Evolutionary conservation across 1,140 invertebrate genomes (phyloP).

Genomic region (Pseudomyrmex pallidus): DNA sequence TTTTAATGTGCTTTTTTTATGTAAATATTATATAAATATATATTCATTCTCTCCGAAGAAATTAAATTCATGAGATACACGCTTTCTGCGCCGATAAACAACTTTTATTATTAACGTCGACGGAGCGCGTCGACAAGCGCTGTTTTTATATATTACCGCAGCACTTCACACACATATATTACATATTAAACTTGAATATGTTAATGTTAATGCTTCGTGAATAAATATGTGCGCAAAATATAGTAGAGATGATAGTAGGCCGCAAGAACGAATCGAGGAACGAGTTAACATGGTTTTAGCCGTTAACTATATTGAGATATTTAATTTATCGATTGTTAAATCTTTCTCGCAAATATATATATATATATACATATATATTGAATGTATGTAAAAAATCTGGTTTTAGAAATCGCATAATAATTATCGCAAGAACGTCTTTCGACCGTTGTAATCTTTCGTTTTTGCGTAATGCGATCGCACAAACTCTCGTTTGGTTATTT

Average conservation of each 20-base stretch:
- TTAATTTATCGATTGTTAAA: slow-evolving; percentile 56
- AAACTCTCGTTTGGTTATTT: slow-evolving; percentile 15
- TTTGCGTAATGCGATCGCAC: background rate
- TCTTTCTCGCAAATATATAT: slow-evolving; percentile 9
- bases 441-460: background rate
- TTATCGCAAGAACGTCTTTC: background rate
- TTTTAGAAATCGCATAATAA: slow-evolving; percentile 18
- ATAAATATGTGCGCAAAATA: slow-evolving; percentile 40
- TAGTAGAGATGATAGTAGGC: slow-evolving; percentile 21
- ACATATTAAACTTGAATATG: slow-evolving; percentile 57
- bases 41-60: background rate
- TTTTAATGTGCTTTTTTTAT: background rate
- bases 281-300: slow-evolving; percentile 47
- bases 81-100: slow-evolving; percentile 5
- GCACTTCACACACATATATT: slow-evolving; percentile 8
- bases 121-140: background rate
- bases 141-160: slow-evolving; percentile 35
- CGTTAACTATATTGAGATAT: slow-evolving; percentile 56
- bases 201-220: slow-evolving; percentile 50
- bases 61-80: slow-evolving; percentile 8
- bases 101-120: slow-evolving; percentile 19
- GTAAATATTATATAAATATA: no score
- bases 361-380: background rate
- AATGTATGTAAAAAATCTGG: background rate
- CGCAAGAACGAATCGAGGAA: slow-evolving; percentile 22